phyloP scores from a whole-genome alignment of 2,888 invertebrate genomes.

The Amblyteles armatorius region DNA sequence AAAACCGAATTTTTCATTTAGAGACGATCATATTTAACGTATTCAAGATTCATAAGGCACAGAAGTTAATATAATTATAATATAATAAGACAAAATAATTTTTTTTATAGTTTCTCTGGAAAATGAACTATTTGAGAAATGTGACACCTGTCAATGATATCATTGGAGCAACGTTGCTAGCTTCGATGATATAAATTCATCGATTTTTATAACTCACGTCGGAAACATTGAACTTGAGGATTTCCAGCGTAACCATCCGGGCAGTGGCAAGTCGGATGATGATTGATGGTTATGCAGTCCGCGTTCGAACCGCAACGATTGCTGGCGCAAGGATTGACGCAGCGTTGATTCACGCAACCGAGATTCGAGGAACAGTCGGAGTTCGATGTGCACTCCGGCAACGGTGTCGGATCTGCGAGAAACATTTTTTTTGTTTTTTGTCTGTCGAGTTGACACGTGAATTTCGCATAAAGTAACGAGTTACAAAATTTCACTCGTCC shows the following conservation, averaged over 20 bases:
- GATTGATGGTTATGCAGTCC: conserved; percentile 91
- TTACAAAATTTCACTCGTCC: conserved; percentile 35
- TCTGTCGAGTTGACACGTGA: no score
- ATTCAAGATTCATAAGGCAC: not conserved
- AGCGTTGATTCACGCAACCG: conserved; percentile 92
- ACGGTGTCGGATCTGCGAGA: conserved; percentile 83
- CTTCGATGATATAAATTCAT: not conserved
- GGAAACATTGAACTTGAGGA: conserved; percentile 93
- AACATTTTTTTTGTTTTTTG: not conserved
- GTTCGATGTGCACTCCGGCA: conserved; percentile 90
- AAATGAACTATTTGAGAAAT: no score
- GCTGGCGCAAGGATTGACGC: conserved; percentile 93
- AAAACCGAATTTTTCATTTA: not conserved
- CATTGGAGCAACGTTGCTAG: no score
- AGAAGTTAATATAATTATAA: no score
- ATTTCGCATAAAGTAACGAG: not conserved
- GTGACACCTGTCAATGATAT: no score
- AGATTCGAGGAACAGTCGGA: conserved; percentile 91
- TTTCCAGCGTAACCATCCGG: conserved; percentile 95
- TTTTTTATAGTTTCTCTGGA: no score
- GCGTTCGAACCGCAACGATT: conserved; percentile 94
- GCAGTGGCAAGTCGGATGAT: conserved; percentile 94
- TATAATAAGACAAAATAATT: no score
- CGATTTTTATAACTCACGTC: conserved; percentile 88
- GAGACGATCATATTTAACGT: not conserved